Conservation (phyloP, 2,888 invertebrate species). For the Perizoma flavofasciatum region DNA sequence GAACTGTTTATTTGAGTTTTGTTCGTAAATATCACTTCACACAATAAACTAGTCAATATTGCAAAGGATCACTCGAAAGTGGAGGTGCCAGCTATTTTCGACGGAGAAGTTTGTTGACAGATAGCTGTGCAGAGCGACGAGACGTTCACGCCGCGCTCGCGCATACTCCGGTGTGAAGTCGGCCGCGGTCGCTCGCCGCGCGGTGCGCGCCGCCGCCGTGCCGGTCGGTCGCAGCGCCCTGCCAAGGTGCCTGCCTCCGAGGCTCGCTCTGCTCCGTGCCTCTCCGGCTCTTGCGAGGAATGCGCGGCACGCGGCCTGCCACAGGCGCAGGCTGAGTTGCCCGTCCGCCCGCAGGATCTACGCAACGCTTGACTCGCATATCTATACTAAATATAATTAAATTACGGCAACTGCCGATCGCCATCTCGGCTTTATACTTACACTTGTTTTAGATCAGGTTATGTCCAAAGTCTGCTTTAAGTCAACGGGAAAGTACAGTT, state of each 20-base stretch:
- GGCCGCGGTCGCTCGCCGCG: slow-evolving; percentile 59
- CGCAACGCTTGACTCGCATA: slow-evolving; percentile 63
- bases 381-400: slow-evolving; percentile 80
- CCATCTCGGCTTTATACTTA: slow-evolving; percentile 74
- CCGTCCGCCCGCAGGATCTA: slow-evolving; percentile 61
- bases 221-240: slow-evolving; percentile 50
- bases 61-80: slow-evolving; percentile 66
- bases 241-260: slow-evolving; percentile 35
- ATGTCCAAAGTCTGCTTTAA: slow-evolving; percentile 81
- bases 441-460: slow-evolving; percentile 82
- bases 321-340: slow-evolving; percentile 54
- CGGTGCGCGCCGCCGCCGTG: slow-evolving; percentile 33
- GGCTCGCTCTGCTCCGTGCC: slow-evolving; percentile 28
- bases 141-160: slow-evolving; percentile 82
- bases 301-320: slow-evolving; percentile 68
- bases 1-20: slow-evolving; percentile 61
- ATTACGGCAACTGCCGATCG: slow-evolving; percentile 79
- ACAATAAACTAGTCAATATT: slow-evolving; percentile 72
- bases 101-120: slow-evolving; percentile 81
- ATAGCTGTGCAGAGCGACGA: slow-evolving; percentile 69
- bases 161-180: slow-evolving; percentile 82
- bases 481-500: slow-evolving; percentile 84
- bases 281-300: slow-evolving; percentile 66
- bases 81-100: slow-evolving; percentile 66
- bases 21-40: slow-evolving; percentile 63